Evolutionary conservation across 1,140 invertebrate species (phyloP).

Genomic region (Zaprionus kolodkinae): DNA sequence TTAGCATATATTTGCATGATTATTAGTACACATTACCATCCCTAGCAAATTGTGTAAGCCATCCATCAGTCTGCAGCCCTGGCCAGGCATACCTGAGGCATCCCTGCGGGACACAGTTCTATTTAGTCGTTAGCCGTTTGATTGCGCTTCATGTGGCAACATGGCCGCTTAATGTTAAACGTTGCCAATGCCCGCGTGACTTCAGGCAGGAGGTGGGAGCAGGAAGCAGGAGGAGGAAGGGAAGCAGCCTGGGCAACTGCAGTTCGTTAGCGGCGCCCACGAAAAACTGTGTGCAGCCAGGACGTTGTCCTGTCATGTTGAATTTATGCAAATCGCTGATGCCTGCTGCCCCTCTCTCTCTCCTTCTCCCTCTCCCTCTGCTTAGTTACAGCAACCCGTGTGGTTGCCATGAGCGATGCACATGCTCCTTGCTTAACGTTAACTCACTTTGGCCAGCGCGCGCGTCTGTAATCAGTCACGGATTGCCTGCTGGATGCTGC

Average conservation of each 20-base stretch:
- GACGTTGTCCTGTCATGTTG: conserved; percentile 59
- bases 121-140: conserved; percentile 80
- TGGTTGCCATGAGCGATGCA: conserved; percentile 35
- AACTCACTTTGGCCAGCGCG: conserved; percentile 63
- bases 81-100: background rate
- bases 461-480: conserved; percentile 57
- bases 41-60: too few species aligned
- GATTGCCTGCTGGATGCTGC: too few species aligned
- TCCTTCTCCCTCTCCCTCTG: background rate
- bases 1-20: background rate
- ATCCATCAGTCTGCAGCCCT: conserved; percentile 14
- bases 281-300: conserved; percentile 67
- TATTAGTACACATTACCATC: background rate
- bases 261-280: conserved; percentile 67
- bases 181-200: conserved; percentile 70
- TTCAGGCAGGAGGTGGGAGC: conserved; percentile 28
- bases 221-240: background rate
- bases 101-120: conserved; percentile 51
- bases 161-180: conserved; percentile 81
- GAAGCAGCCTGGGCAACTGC: conserved; percentile 46
- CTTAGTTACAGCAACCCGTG: conserved; percentile 25
- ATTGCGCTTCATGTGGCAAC: conserved; percentile 71
- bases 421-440: conserved; percentile 69
- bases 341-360: conserved; percentile 37
- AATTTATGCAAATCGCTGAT: conserved; percentile 78